Base-by-base conservation (phyloP, 92 coral and sea anemone species). In the Ricordea florida region DNA sequence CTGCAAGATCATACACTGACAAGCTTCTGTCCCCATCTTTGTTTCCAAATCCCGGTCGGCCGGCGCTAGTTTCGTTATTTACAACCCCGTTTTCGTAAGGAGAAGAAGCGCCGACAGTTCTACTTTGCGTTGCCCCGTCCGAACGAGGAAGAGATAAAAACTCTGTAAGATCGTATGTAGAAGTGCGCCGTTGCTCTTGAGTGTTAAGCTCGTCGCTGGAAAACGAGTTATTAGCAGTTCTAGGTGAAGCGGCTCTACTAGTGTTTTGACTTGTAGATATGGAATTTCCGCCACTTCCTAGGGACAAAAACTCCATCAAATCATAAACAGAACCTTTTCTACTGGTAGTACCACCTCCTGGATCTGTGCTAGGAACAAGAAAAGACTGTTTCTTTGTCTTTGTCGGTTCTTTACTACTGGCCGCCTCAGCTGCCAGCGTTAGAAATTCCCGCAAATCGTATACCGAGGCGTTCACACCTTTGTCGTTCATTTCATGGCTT, bases 391-490 rank as follows among this genome's bases (percentile, higher is more conserved):
- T 44, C 31, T 14, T 16, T 6, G 48, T 21, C 29, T 25, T 8
- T 4, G 38, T 28, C 45, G 34, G 2, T 27, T 64, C 48, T 34
- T 20, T 61, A 11, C 30, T 67, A 15, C 10, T 57, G 5, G 58
- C 35, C 17, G 49, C 51, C 21, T 74, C 82, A 11, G 78, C 35
- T 16, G 80, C 51, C 41, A 79, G 30, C 41, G 32, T 50, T 14
- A 90, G 57, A 51, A 90, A 87, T 55, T 91, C 93, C 48, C 73
- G 43, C 29, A 91, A 80, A 59, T 91, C 90, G 50, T 91, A 87
- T 50, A 78, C 88, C 6, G 96, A 90, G 0, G 85, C 73, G 11
- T 81, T 48, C 23, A 61, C 33, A 11, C 41, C 4, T 21, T 44
- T 62, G 10, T 61, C 76, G 66, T 45, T 72, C 0, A 68, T 30